A percentile compares a stretch with the other conserved stretches of the same genome.
Evolutionary conservation across 2,113 vertebrate genomes (phyloP).

Genomic region (Arizona elegans): DNA sequence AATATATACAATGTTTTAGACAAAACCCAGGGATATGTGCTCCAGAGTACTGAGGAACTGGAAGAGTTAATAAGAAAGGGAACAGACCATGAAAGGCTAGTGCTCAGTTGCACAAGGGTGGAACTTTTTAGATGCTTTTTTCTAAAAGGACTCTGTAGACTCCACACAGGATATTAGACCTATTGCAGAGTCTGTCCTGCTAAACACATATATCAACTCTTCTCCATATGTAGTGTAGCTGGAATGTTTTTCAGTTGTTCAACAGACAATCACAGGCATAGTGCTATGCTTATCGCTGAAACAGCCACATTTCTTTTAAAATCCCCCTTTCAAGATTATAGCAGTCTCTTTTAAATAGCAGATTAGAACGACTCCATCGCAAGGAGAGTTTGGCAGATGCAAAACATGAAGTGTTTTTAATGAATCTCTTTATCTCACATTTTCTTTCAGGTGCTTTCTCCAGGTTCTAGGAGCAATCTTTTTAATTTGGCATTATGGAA

Average conservation of each 20-base stretch:
- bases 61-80: not conserved
- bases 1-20: not conserved
- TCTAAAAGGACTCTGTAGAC: not conserved
- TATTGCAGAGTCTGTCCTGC: not conserved
- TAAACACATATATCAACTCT: not conserved
- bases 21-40: not conserved
- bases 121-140: not conserved
- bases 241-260: not conserved
- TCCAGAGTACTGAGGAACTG: not conserved
- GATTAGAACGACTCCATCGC: slow-evolving; percentile 13
- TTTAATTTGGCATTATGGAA: slow-evolving; percentile 19
- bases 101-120: not conserved
- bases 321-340: not conserved
- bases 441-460: not conserved
- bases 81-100: not conserved
- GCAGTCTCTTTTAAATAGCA: fast-evolving
- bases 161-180: not conserved
- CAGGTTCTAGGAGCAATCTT: slow-evolving; percentile 8
- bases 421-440: slow-evolving; percentile 3
- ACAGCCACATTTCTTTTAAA: not conserved
- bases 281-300: not conserved
- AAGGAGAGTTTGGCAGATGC: slow-evolving; percentile 17
- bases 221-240: not conserved
- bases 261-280: not conserved
- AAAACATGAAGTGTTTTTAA: not conserved